phyloP scores from a whole-genome alignment of 2,113 vertebrate species.

The Cranoglanis bouderius region DNA sequence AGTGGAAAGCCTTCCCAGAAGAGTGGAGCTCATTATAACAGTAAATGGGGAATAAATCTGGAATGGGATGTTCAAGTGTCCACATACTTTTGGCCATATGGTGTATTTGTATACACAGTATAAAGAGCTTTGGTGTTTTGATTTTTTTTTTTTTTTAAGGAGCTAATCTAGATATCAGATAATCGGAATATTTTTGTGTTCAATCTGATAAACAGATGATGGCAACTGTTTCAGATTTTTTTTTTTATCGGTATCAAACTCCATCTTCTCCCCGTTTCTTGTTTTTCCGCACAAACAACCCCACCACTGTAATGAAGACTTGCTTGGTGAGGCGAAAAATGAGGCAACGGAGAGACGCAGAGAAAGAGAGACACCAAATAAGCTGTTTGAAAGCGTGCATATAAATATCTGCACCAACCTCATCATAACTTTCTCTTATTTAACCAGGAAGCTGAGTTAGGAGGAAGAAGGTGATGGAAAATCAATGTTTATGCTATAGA shows the following conservation, averaged over 20 bases:
- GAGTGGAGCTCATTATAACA: too few species aligned
- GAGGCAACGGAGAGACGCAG: background rate
- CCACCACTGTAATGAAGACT: background rate
- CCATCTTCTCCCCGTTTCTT: background rate
- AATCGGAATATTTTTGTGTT: background rate
- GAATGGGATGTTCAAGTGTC: background rate
- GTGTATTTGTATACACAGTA: background rate
- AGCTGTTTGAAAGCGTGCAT: background rate
- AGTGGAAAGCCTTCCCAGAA: too few species aligned
- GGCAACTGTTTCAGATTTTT: background rate
- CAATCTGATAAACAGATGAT: background rate
- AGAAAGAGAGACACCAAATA: background rate
- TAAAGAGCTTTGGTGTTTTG: background rate
- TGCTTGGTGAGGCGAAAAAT: conserved; percentile 1
- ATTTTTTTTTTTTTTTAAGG: too few species aligned
- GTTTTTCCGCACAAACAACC: background rate
- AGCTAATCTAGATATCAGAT: background rate
- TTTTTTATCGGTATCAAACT: background rate
- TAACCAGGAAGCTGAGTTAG: conserved; percentile 35
- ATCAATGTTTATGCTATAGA: conserved; percentile 28
- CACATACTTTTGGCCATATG: background rate
- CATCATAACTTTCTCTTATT: conserved; percentile 4
- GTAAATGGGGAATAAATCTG: too few species aligned
- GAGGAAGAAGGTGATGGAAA: background rate
- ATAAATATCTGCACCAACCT: background rate